Percentiles rank a stretch among this genome's conserved stretches.
Conservation (phyloP, 2,888 invertebrate species). For the Pocota personata region DNA sequence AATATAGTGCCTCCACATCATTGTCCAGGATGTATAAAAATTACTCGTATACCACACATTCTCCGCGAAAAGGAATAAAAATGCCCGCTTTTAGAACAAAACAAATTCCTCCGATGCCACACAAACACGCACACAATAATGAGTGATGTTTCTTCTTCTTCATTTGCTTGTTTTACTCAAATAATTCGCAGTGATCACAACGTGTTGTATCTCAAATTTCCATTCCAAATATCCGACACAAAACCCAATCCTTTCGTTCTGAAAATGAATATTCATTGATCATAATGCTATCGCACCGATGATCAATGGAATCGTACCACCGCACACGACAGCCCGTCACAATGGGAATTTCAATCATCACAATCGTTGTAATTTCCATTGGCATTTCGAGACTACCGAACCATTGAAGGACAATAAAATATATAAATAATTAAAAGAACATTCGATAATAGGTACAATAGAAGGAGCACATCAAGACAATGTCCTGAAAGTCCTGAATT, state of each 20-base stretch:
- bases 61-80: neutral
- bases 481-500: conserved; percentile 53
- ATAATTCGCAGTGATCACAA: conserved; percentile 32
- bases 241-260: conserved; percentile 49
- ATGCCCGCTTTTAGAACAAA: conserved; percentile 11
- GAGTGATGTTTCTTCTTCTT: neutral
- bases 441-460: conserved; percentile 34
- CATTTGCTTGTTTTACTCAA: no score
- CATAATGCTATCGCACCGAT: conserved; percentile 11
- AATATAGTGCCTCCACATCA: neutral
- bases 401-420: neutral
- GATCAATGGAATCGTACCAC: conserved; percentile 54
- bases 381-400: conserved; percentile 10
- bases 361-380: conserved; percentile 38
- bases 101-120: conserved; percentile 39
- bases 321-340: conserved; percentile 37
- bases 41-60: conserved; percentile 12
- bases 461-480: conserved; percentile 31
- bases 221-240: conserved; percentile 24
- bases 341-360: conserved; percentile 56
- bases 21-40: neutral
- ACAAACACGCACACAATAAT: neutral
- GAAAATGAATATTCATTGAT: conserved; percentile 58
- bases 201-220: conserved; percentile 58
- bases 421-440: conserved; percentile 36